Base-by-base conservation (phyloP, 2,888 invertebrate genomes). In the Ceriagrion tenellum region DNA sequence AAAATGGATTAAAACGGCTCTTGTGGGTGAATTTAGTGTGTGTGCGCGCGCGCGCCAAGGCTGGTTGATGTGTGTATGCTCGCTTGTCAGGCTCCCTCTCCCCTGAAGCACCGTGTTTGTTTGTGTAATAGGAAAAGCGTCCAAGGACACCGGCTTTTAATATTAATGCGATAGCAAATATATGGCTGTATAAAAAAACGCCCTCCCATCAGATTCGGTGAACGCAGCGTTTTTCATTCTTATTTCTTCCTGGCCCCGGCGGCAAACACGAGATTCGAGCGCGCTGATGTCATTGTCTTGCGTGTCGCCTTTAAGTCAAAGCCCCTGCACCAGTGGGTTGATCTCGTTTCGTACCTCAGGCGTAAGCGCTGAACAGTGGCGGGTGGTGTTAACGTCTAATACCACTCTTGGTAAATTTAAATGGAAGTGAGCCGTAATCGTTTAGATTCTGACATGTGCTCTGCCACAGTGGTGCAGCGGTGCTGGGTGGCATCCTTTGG, bases 1-100 rank as follows among this genome's bases (percentile, higher is more conserved):
- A 81, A 81, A 81, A 35, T 12, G 81, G 81, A 81, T 81, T 81
- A 81, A 81, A 81, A 81, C n/a, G 74, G 30, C 74, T 35, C 81
- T 2, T 81, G 69, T 26, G 81, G 81, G 16, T 69, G n/a, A n/a
- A 69, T 59, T 12, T 59, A 16, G 59, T 20, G 59, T 26, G 23
- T 12, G n/a, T 4, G 10, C 30, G 10, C 12, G n/a, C 8, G 74
- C 74, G 3, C n/a, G n/a, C n/a, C n/a, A 47, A 47, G 81, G 30
- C 0, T 81, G 35, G 81, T 35, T 35, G 81, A 16, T 35, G 81
- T 16, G 81, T 81, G 81, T 13, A 35, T 81, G 10, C 69, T 26
- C 35, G 81, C 69, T 26, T 69, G 59, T 59, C 18, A 59, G 59
- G 6, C 20, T 20, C 12, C 35, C 81, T 8, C 69, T 10, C 26